Evolutionary conservation across 2,797 vertebrate genomes (phyloP).

Genomic region (Cirrhinus mrigala): DNA sequence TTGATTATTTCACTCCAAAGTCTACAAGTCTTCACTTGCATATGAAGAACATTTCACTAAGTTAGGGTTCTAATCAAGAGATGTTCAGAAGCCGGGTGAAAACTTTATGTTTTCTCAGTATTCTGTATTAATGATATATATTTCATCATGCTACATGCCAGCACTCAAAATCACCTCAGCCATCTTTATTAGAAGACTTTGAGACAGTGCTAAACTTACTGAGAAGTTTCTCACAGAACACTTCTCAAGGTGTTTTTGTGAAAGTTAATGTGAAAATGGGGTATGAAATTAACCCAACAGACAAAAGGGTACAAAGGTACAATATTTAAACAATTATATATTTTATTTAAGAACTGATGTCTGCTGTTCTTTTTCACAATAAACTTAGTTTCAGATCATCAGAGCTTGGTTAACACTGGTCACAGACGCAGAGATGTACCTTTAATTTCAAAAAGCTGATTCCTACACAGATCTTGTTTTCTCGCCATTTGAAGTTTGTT

Average conservation of each 20-base stretch:
- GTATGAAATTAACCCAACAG: neutral
- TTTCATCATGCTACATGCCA: slow-evolving; percentile 19
- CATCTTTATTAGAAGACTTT: slow-evolving; percentile 63
- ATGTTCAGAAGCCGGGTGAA: slow-evolving; percentile 57
- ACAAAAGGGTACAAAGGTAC: no score
- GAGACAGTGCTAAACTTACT: neutral
- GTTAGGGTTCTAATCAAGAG: slow-evolving; percentile 63
- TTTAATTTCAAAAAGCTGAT: no score
- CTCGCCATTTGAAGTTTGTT: no score
- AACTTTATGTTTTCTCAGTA: slow-evolving; percentile 46
- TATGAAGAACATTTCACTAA: slow-evolving; percentile 54
- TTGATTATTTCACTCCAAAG: slow-evolving; percentile 59
- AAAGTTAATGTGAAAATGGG: neutral
- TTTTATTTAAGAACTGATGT: no score
- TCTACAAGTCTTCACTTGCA: slow-evolving; percentile 53
- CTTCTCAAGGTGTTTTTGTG: neutral
- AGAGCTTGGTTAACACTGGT: no score
- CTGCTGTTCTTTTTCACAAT: no score
- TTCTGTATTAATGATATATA: slow-evolving; percentile 18
- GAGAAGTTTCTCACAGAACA: slow-evolving; percentile 5
- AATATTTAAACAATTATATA: no score
- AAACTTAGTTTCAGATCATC: no score
- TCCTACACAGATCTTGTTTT: no score
- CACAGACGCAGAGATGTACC: no score
- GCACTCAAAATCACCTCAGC: slow-evolving; percentile 2